Base-by-base conservation (phyloP, 2,797 vertebrate genomes). In the Anguilla anguilla region DNA sequence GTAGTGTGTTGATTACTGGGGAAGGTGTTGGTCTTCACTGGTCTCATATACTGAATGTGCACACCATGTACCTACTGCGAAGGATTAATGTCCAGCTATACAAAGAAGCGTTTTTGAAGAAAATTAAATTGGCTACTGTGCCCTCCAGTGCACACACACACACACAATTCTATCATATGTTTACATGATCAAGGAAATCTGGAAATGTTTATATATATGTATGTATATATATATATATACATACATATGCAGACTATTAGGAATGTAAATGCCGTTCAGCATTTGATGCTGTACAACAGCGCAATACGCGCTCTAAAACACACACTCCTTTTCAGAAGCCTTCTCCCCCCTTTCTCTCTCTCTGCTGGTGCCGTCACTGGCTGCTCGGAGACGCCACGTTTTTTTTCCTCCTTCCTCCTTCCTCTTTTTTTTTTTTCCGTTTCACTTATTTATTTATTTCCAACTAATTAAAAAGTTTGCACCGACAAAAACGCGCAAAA, bases 381-480 rank as follows among this genome's bases (percentile, higher is more conserved):
- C 87, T 85, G 64, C 31, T 84, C n/a, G 46, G 81, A 87, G 77
- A 83, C 49, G 17, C 43, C 13, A 22, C 69, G 31, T 43, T 22
- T 53, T 11, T 81, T 86, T 69, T 35, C 28, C 10, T 35, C 35
- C 35, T 39, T 1, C 55, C 55, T 7, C 55, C 9, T 10, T 17
- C 59, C 59, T 17, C 59, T 86, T 69, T 35, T 28, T 10, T 10
- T 5, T 6, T 15, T 13, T 28, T 0, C 1, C 28, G 0, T 51
- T 93, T 95, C 91, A 95, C 95, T 95, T 95, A 95, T 94, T 95
- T 93, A 93, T 93, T 92, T 88, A 74, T 93, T 94, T 93, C 90
- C 89, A 87, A 91, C 94, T 95, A 95, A 96, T 95, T 95, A 93
- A 90, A 92, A 89, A 91, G 90, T 93, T 94, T 94, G 94, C 91